Conservation (phyloP, 2,888 invertebrate species). For the Pandemis cinnamomeana region DNA sequence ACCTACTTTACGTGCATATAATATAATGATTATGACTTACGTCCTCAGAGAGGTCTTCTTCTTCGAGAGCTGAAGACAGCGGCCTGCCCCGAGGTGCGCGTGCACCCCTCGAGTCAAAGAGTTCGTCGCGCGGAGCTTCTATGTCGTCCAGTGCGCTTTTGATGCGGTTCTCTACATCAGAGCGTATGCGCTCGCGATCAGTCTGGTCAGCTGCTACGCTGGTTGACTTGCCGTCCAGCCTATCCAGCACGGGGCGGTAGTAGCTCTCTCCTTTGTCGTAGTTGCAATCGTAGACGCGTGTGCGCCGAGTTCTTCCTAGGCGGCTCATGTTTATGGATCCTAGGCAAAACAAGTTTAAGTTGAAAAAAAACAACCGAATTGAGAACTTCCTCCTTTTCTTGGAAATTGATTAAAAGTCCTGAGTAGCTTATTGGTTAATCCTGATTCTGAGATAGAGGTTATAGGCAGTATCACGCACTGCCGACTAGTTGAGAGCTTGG, state of each 20-base stretch:
- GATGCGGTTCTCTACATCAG: conserved; percentile 72
- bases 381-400: too few relatives aligned
- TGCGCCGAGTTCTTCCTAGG: conserved; percentile 87
- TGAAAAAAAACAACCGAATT: neutral
- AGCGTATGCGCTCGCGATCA: conserved; percentile 67
- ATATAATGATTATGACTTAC: conserved; percentile 59
- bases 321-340: conserved; percentile 70
- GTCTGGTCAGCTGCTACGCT: conserved; percentile 59
- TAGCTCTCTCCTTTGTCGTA: conserved; percentile 93
- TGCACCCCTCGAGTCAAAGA: conserved; percentile 87
- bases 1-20: neutral
- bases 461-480: too few relatives aligned
- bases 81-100: conserved; percentile 78
- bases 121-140: conserved; percentile 77
- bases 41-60: conserved; percentile 79
- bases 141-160: conserved; percentile 67
- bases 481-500: too few relatives aligned
- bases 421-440: too few relatives aligned
- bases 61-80: conserved; percentile 75
- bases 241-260: conserved; percentile 90
- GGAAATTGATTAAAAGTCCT: too few relatives aligned
- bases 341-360: conserved; percentile 35
- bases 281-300: conserved; percentile 93
- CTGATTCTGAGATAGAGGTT: too few relatives aligned
- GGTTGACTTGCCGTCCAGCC: conserved; percentile 87